These are phyloP conservation scores for Umimayanthus kanabou DNA, from an alignment of 92 coral and sea anemone genomes.

Conservation along the genomic window DNA sequence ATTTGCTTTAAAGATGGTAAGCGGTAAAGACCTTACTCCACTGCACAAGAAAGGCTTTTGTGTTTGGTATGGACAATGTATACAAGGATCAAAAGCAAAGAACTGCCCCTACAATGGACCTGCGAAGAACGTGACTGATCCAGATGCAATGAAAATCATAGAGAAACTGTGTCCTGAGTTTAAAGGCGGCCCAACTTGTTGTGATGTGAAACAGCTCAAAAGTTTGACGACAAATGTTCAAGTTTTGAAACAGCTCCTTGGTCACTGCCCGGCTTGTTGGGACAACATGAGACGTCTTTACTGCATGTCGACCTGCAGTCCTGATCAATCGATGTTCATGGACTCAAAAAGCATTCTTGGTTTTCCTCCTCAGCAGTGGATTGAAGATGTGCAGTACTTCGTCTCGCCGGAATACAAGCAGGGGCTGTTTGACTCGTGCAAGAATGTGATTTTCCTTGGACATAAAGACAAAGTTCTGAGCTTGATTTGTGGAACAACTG, in stretches of 20 bases:
- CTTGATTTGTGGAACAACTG: conserved; percentile 76
- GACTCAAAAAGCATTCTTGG: conserved; percentile 39
- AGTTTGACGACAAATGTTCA: conserved; percentile 48
- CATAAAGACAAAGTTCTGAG: conserved; percentile 62
- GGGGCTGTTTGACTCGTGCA: conserved; percentile 84
- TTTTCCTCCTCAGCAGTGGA: background rate
- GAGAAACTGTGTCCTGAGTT: conserved; percentile 67
- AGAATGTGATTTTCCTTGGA: conserved; percentile 75
- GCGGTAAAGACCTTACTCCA: conserved; percentile 18
- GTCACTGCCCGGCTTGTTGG: conserved; percentile 91
- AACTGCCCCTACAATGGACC: conserved; percentile 88
- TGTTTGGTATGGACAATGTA: conserved; percentile 86
- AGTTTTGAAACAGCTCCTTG: conserved; percentile 58
- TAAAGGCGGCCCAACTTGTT: conserved; percentile 64
- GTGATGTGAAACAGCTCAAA: conserved; percentile 59
- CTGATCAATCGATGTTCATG: conserved; percentile 81
- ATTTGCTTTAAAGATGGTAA: background rate
- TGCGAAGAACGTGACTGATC: conserved; percentile 67
- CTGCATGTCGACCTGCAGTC: conserved; percentile 78
- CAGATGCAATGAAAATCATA: conserved; percentile 55
- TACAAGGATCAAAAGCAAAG: conserved; percentile 13
- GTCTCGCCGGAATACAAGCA: conserved; percentile 64
- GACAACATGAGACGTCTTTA: conserved; percentile 78
- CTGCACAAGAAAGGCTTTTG: conserved; percentile 80
- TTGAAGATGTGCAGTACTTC: conserved; percentile 51